A percentile compares a stretch with the other conserved stretches of the same genome.
Conservation (phyloP, 2,888 invertebrate species). For the Lycia hirtaria region DNA sequence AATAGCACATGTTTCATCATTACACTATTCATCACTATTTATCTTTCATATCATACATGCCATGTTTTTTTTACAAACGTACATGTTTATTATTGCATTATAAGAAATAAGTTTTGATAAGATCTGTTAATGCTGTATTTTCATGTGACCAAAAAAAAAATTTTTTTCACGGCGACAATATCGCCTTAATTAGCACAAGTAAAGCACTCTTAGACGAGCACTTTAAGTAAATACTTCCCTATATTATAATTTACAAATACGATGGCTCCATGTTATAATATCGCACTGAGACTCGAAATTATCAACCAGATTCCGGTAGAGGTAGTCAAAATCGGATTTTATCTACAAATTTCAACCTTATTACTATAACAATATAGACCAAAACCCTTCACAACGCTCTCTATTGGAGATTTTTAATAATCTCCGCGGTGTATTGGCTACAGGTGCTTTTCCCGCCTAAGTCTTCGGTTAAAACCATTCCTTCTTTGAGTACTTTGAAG, state of each 20-base stretch:
- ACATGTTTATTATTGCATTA: constrained; percentile 9
- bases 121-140: background rate
- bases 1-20: background rate
- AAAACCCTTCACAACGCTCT: constrained; percentile 17
- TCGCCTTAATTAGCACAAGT: background rate
- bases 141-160: no score
- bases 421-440: constrained; percentile 97
- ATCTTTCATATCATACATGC: no score
- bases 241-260: background rate
- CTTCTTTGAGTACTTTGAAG: constrained; percentile 94
- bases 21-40: background rate
- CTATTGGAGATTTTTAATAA: constrained; percentile 79
- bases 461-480: constrained; percentile 94
- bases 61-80: background rate
- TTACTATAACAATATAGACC: constrained; percentile 5
- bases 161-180: no score
- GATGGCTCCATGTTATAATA: constrained; percentile 1
- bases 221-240: background rate
- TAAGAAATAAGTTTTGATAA: background rate
- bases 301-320: constrained; percentile 4
- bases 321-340: background rate
- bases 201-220: background rate
- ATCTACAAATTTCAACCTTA: constrained; percentile 7
- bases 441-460: constrained; percentile 97
- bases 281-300: constrained; percentile 5